Evolutionary conservation across 2,888 invertebrate genomes (phyloP), one percentile per base, ranked within the genome.

Genomic region (Hoplodrina blanda): DNA sequence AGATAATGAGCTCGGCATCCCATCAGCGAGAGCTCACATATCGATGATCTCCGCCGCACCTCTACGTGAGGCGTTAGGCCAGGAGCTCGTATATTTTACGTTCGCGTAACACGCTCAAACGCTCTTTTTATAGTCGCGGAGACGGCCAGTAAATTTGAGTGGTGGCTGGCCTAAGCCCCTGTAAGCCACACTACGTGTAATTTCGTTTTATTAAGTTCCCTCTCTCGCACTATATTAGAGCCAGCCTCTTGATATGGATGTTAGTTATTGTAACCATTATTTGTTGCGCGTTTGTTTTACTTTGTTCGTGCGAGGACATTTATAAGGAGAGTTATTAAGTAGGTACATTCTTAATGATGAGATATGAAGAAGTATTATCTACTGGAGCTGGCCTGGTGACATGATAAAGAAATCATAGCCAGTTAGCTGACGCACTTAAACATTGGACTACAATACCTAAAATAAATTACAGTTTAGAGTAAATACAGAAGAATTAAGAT

Each of bases 121-220:
- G 88, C 84, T 87, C 87, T 88, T 91, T 92, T 93, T 92, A 93
- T 92, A 88, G 92, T 84, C 87, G 78, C 78, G 78, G 87, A 91
- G 91, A 89, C 88, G 89, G 85, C 90, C 87, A 88, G 91, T 92
- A 91, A 93, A 93, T 91, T 91, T 90, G 89, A 92, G 91, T 90
- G 90, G 87, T 87, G 81, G 88, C 88, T 83, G 85, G 75, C 84
- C 85, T 91, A 86, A 91, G 90, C 89, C 82, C 77, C 80, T 71
- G 83, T 88, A 85, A 90, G 90, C 89, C 76, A 73, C 79, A 79
- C 80, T 78, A 85, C 83, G 88, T 79, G 91, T 91, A 89, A 93
- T 93, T 91, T 89, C 89, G 88, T 91, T 93, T 92, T 93, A 94
- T 93, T 92, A 93, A 93, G 89, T 92, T 89, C 78, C 81, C 82